Base-by-base conservation (phyloP, 2,888 invertebrate genomes). In the Sphaerophoria taeniata region DNA sequence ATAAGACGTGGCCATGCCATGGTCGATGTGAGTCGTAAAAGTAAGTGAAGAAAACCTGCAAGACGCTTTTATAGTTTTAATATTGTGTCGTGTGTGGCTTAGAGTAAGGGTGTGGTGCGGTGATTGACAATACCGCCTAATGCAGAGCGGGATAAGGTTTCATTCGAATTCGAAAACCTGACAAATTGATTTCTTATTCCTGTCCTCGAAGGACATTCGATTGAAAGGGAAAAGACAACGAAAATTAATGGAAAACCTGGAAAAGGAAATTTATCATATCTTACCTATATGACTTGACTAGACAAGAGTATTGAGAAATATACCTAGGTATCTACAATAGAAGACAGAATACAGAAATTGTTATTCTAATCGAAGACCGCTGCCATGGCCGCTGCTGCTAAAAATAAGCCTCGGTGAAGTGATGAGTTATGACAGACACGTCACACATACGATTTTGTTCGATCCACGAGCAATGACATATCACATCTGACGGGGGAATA, bases 31-130 rank as follows among this genome's bases (percentile, higher is more conserved):
- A 79, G 80, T 81, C 81, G 77, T 85, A 81, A 85, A 85, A 85
- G 76, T 65, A 81, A 85, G 81, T 73, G 71, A 81, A 73, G 69
- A 73, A 61, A 76, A 36, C 71, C 75, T 61, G 67, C 80, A 80
- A 81, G 85, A 69, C 80, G 75, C 75, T 76, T 84, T 73, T 81
- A 85, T 76, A 81, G 76, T 70, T 73, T 77, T 81, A 85, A 85
- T 77, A 81, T 81, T 77, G 73, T 73, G 72, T 77, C 67, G 45
- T 71, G 60, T 75, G 61, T 58, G 71, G 65, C 67, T 63, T 39
- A 24, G 24, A 24, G 24, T 24, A 24, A 67, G 55, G 65, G 69
- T 3, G 45, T 45, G 63, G 63, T 63, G 47, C 16, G 67, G 53
- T 53, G 53, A 7, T 24, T 33, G 67, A 7, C 61, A 61, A 47